phyloP scores from a whole-genome alignment of 2,888 invertebrate species.

The Pachycephus smyrnensis region DNA sequence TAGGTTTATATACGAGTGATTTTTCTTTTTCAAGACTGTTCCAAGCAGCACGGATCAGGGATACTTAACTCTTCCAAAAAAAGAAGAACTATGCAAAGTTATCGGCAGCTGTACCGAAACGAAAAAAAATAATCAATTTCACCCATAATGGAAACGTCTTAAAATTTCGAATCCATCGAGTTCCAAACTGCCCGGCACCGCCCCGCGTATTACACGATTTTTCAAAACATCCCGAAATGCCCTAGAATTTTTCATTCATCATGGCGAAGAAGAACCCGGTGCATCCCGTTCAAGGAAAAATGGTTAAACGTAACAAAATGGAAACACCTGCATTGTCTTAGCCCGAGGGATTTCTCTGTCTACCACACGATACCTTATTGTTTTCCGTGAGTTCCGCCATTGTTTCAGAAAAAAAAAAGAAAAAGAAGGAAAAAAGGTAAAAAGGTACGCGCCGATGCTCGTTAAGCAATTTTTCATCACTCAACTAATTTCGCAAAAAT shows the following conservation, averaged over 20 bases:
- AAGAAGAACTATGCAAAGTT: background rate
- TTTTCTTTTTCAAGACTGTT: background rate
- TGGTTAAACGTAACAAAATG: background rate
- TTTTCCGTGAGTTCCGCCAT: conserved; percentile 8
- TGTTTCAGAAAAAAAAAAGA: background rate
- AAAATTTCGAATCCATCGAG: conserved; percentile 33
- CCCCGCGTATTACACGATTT: conserved; percentile 47
- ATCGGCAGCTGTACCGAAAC: conserved; percentile 35
- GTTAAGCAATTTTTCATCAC: conserved; percentile 32
- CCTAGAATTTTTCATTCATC: conserved; percentile 19
- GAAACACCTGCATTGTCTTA: conserved; percentile 52
- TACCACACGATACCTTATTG: conserved; percentile 5
- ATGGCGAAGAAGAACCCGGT: conserved; percentile 5
- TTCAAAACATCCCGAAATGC: conserved; percentile 37
- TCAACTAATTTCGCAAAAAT: conserved; percentile 31
- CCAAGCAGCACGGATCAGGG: background rate
- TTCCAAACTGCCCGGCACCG: conserved; percentile 42
- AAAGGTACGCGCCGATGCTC: background rate
- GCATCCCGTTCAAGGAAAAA: conserved; percentile 12
- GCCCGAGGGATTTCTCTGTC: conserved; percentile 18
- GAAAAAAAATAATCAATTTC: conserved; percentile 35
- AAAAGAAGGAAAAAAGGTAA: too few relatives aligned
- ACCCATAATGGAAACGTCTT: conserved; percentile 47
- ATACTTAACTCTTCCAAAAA: background rate
- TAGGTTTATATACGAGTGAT: background rate